Evolutionary conservation across 2,797 vertebrate species (phyloP), one percentile per base, ranked within the genome.

Genomic region (Argyrosomus regius): DNA sequence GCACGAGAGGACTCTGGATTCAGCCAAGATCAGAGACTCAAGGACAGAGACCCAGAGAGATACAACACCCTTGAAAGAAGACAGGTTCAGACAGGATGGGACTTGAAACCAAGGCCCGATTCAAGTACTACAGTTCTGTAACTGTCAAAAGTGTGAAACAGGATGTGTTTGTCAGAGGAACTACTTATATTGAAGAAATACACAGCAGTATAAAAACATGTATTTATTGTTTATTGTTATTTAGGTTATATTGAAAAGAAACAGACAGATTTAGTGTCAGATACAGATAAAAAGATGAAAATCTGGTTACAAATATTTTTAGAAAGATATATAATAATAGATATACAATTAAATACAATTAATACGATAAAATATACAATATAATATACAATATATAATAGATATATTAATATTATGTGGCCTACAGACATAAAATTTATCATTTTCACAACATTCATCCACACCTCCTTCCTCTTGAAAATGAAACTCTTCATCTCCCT

Each of bases 401-500:
- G 35, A 39, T 39, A 61, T 41, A 45, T 61, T n/a, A 52, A 54
- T 50, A 74, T 46, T 35, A 24, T 45, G 11, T 28, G 7, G 61
- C 50, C 48, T 20, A 57, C 26, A 20, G 41, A 64, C 18, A 8
- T 64, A 18, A 39, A 43, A 59, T 50, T 8, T 5, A 59, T 54
- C 5, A 46, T 54, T 69, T 80, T 56, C 17, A 26, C 22, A 67
- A 62, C 16, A 66, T 49, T 61, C 72, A 20, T 1, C 14, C 50
- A 75, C 1, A 1, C 11, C 3, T 18, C 16, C 56, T 14, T 49
- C 6, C 0, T 68, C 11, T 49, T 46, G 3, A 50, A 84, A 76
- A 77, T 67, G 31, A 72, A 45, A 49, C 0, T 39, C n/a, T 74
- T 70, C 28, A 50, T 69, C 54, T 71, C 17, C 13, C 6, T 28